Conservation (phyloP, 2,888 invertebrate genomes). For the Cerceris ruficornis region DNA sequence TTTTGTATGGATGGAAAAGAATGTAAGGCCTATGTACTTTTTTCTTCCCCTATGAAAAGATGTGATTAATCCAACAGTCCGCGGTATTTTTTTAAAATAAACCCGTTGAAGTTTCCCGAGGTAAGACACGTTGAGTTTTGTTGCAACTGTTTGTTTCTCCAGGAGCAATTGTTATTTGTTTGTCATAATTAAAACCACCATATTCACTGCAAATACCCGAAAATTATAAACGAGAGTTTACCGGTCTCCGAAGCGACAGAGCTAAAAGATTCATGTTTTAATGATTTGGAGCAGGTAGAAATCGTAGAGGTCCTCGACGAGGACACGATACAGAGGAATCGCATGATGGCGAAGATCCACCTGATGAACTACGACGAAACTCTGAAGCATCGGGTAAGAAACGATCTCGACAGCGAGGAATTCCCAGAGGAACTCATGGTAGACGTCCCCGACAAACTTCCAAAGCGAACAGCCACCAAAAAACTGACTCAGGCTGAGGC, state of each 20-base stretch:
- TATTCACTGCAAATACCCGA: too few species aligned
- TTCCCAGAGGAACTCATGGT: conserved; percentile 78
- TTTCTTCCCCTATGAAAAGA: too few species aligned
- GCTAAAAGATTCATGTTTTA: too few species aligned
- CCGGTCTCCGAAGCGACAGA: background rate
- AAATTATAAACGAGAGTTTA: background rate
- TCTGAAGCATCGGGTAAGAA: conserved; percentile 80
- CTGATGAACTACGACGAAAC: conserved; percentile 79
- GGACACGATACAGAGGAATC: conserved; percentile 69
- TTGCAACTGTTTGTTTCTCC: too few species aligned
- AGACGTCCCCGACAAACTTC: conserved; percentile 77
- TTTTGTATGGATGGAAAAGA: too few species aligned
- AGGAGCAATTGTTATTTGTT: too few species aligned
- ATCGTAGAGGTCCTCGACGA: conserved; percentile 66
- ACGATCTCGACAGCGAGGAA: conserved; percentile 81
- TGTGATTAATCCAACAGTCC: too few species aligned
- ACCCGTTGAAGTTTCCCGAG: too few species aligned
- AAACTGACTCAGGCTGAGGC: conserved; percentile 79
- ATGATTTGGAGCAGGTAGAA: conserved; percentile 50
- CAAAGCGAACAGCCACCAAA: conserved; percentile 79
- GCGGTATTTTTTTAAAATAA: too few species aligned
- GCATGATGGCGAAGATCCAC: conserved; percentile 71
- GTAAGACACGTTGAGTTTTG: too few species aligned
- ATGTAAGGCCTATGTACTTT: too few species aligned
- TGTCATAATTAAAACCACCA: too few species aligned